Percentiles rank a stretch among this genome's conserved stretches.
Evolutionary conservation across 2,797 vertebrate genomes (phyloP).

Genomic region (Neoniphon sammara): DNA sequence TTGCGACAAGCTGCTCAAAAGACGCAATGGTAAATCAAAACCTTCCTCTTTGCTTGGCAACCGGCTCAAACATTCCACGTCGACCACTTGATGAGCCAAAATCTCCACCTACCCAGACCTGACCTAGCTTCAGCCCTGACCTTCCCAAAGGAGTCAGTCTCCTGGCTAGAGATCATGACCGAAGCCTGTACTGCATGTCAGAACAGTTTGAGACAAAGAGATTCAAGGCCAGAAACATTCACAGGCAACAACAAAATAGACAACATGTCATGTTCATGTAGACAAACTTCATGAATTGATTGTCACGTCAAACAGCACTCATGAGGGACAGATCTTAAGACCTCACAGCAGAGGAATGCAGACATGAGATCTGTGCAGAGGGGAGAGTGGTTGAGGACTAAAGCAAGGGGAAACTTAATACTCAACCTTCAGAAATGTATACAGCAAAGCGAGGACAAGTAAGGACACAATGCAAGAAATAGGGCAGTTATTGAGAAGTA

Average conservation of each 20-base stretch:
- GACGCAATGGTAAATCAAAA: conserved; percentile 81
- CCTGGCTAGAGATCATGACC: conserved; percentile 47
- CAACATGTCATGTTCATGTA: conserved; percentile 68
- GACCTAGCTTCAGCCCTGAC: conserved; percentile 72
- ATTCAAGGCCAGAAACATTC: conserved; percentile 51
- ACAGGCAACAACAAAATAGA: conserved; percentile 64
- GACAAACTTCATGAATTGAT: conserved; percentile 75
- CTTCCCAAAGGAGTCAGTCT: conserved; percentile 64
- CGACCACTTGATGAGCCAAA: conserved; percentile 71
- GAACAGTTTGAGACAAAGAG: conserved; percentile 42
- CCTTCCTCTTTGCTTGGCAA: conserved; percentile 81
- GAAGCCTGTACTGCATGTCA: conserved; percentile 51
- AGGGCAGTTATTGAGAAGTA: conserved; percentile 39
- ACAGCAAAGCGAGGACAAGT: conserved; percentile 51
- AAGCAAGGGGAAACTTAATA: conserved; percentile 69
- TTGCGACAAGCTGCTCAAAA: conserved; percentile 84
- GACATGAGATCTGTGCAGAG: conserved; percentile 73
- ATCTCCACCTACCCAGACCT: conserved; percentile 75
- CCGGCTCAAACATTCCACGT: conserved; percentile 75
- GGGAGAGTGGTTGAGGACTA: conserved; percentile 70
- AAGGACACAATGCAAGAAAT: conserved; percentile 55
- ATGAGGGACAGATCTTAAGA: conserved; percentile 75
- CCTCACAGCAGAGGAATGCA: conserved; percentile 82
- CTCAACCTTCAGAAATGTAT: conserved; percentile 47
- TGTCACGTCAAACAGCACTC: conserved; percentile 75